Evolutionary conservation across 1,140 invertebrate species (phyloP), one percentile per base, ranked within the genome.

Genomic region (Kradibia gibbosae): DNA sequence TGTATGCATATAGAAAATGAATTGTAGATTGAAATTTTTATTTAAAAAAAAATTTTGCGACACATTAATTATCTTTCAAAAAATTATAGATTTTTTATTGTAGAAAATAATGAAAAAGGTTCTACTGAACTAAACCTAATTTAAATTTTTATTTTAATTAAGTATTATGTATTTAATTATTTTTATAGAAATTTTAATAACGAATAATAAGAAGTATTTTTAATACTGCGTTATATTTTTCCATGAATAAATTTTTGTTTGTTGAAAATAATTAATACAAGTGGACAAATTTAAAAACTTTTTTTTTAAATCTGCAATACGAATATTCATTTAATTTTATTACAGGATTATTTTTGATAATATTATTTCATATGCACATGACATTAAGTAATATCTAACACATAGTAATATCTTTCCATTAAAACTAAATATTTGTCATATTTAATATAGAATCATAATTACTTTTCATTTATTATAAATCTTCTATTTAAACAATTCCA

Each of bases 121-220:
- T 65, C 36, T 36, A 65, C 28, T 34, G 28, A n/a, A n/a, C n/a
- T n/a, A n/a, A n/a, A n/a, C n/a, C n/a, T n/a, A n/a, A n/a, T n/a
- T n/a, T n/a, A n/a, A n/a, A n/a, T n/a, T 65, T 65, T 65, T 65
- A 65, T 65, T 65, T 65, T 3, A 65, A 65, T 34, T 22, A 45
- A 5, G 42, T 45, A 67, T 25, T 71, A 45, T 28, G 45, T 71
- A 71, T 11, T 71, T 13, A 0, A 1, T 45, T 71, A 45, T 71
- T 42, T 25, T 45, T n/a, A 45, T 45, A n/a, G n/a, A 25, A 71
- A 45, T 8, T 42, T 70, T 71, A 45, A 71, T 45, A 13, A n/a
- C 11, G 28, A 42, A 45, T 17, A 42, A 71, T 45, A 71, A 71
- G 36, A 45, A 45, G 70, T 72, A 5, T 72, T 72, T 48, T 28